A percentile compares a stretch with the other conserved stretches of the same genome.
These are phyloP conservation scores for Rallus limicola DNA, from an alignment of 2,113 vertebrate genomes.

Conservation along the genomic window DNA sequence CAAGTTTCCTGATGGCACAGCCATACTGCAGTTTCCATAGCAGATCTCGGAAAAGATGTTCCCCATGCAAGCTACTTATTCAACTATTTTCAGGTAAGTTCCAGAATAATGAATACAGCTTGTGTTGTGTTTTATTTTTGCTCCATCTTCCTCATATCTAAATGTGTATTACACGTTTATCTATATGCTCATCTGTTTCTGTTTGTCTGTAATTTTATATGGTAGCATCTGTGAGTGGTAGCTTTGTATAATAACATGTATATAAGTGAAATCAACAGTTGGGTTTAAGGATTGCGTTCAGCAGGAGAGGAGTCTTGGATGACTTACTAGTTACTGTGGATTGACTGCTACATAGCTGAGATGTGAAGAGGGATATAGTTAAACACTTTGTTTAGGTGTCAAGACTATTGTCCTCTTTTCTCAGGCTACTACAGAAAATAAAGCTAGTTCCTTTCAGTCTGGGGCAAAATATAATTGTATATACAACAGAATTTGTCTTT, in stretches of 20 bases:
- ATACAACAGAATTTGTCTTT: background rate
- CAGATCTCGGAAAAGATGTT: background rate
- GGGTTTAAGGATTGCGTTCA: constrained; percentile 6
- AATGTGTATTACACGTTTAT: rapidly evolving
- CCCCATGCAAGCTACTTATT: background rate
- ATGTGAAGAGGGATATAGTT: background rate
- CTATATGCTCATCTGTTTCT: constrained; percentile 25
- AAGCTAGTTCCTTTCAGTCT: background rate
- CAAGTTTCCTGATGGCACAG: background rate
- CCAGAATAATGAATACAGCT: background rate
- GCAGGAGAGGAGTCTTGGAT: background rate
- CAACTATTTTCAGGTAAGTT: background rate
- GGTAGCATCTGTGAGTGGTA: constrained; percentile 14
- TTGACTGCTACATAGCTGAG: background rate
- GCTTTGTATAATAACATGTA: background rate
- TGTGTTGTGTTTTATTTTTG: constrained; percentile 1
- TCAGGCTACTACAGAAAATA: background rate
- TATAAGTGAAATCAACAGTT: constrained; percentile 27
- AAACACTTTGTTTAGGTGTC: background rate
- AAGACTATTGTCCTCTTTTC: background rate
- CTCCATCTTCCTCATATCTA: background rate
- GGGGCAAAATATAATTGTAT: background rate
- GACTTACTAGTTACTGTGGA: background rate
- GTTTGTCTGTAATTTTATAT: constrained; percentile 38
- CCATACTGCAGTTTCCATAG: background rate